These are phyloP conservation scores for Platygyra sinensis DNA, from an alignment of 64 coral and sea anemone species.

Conservation along the genomic window DNA sequence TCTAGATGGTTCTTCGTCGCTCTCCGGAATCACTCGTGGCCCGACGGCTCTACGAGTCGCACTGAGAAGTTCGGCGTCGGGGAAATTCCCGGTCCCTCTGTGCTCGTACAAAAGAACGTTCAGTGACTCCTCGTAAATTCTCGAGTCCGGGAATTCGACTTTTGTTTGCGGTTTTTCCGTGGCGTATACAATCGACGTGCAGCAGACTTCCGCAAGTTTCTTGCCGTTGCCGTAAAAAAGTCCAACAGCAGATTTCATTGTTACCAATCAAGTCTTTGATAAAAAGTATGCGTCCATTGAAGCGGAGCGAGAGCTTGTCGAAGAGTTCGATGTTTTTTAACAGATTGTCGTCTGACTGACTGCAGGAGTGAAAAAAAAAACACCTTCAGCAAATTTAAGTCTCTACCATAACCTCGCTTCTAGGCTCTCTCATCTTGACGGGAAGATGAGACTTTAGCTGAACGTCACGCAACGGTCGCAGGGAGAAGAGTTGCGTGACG, in stretches of 20 bases:
- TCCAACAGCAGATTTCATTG: conserved; percentile 99
- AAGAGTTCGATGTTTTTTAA: conserved; percentile 99
- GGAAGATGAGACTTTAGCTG: not conserved
- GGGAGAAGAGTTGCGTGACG: not conserved
- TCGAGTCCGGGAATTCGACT: conserved; percentile 97
- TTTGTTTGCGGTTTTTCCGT: conserved; percentile 99
- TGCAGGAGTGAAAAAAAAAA: conserved; percentile 3
- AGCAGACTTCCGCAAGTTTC: conserved; percentile 94
- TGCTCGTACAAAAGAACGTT: conserved; percentile 97
- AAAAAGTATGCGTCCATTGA: conserved; percentile 93
- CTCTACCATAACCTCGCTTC: too few species aligned
- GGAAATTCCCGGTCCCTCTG: conserved; percentile 76
- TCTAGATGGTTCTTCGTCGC: conserved; percentile 84
- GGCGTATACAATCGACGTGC: conserved; percentile 97
- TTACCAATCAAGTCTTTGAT: conserved; percentile 98
- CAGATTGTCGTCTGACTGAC: conserved; percentile 98
- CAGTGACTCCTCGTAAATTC: conserved; percentile 97
- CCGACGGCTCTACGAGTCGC: conserved; percentile 87
- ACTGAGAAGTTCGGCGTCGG: conserved; percentile 90
- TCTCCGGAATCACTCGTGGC: conserved; percentile 80
- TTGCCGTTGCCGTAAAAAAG: conserved; percentile 96
- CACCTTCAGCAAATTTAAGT: not conserved
- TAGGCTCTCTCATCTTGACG: too few species aligned
- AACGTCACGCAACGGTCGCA: not conserved
- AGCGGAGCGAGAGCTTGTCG: conserved; percentile 95